Evolutionary conservation across 2,113 vertebrate genomes (phyloP).

Genomic region (Myrmophylax atrothorax): DNA sequence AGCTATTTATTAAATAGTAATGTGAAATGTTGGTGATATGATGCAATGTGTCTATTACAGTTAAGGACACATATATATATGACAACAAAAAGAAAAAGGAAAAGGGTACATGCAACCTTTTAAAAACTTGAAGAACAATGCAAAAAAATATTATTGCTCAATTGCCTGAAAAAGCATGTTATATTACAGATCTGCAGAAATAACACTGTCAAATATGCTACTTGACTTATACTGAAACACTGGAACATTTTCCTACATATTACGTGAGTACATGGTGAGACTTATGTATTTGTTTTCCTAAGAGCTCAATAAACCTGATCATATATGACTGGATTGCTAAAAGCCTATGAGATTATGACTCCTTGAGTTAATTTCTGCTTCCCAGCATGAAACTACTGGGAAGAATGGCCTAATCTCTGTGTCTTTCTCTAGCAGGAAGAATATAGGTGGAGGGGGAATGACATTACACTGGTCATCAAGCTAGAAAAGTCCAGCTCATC

Average conservation of each 20-base stretch:
- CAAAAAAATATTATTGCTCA: neutral
- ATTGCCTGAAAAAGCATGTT: neutral
- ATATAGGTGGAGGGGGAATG: neutral
- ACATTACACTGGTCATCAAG: neutral
- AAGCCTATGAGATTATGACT: neutral
- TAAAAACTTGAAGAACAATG: neutral
- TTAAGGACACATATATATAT: neutral
- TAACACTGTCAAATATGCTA: neutral
- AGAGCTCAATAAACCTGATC: neutral
- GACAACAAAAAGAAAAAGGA: neutral
- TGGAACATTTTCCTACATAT: neutral
- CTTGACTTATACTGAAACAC: neutral
- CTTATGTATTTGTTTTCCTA: constrained; percentile 4
- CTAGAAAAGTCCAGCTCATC: neutral
- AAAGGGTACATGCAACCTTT: neutral
- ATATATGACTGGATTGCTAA: neutral
- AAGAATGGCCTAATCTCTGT: neutral
- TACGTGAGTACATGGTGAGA: neutral
- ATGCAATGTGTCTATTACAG: neutral
- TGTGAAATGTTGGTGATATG: neutral
- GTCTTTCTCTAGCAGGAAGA: neutral
- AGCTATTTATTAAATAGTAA: constrained; percentile 3
- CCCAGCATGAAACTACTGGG: neutral
- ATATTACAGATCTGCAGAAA: neutral
- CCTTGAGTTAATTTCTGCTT: neutral